Conservation (phyloP, 2,113 vertebrate genomes). For the Paratilapia polleni region DNA sequence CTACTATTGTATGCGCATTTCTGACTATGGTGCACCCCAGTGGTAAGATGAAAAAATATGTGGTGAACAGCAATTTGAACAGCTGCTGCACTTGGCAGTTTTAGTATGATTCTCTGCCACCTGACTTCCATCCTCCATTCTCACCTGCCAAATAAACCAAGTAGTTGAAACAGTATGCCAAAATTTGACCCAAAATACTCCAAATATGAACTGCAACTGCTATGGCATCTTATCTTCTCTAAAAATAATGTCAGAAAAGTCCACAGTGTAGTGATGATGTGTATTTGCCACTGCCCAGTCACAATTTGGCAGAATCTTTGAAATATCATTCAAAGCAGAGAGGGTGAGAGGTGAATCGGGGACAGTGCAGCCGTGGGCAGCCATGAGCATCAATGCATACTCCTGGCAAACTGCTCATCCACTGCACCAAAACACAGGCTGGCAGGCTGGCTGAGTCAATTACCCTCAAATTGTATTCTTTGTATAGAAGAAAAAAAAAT, state of each 20-base stretch:
- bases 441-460: conserved; percentile 52
- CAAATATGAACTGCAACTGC: neutral
- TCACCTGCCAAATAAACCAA: neutral
- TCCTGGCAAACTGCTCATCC: conserved; percentile 63
- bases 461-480: conserved; percentile 44
- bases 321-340: conserved; percentile 35
- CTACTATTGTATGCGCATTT: neutral
- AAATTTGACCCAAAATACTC: neutral
- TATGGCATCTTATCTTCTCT: neutral
- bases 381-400: conserved; percentile 58
- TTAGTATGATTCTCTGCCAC: neutral
- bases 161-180: neutral
- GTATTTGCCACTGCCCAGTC: neutral
- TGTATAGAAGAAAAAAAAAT: neutral
- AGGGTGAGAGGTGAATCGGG: conserved; percentile 49
- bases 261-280: neutral
- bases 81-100: neutral
- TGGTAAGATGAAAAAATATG: neutral
- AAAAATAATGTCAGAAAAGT: neutral
- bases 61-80: neutral
- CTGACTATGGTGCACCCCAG: neutral
- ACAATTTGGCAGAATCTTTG: conserved; percentile 11
- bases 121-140: neutral
- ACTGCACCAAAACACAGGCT: conserved; percentile 55
- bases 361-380: conserved; percentile 48